Evolutionary conservation across 2,888 invertebrate species (phyloP).

Genomic region (Oligia fasciuncula): DNA sequence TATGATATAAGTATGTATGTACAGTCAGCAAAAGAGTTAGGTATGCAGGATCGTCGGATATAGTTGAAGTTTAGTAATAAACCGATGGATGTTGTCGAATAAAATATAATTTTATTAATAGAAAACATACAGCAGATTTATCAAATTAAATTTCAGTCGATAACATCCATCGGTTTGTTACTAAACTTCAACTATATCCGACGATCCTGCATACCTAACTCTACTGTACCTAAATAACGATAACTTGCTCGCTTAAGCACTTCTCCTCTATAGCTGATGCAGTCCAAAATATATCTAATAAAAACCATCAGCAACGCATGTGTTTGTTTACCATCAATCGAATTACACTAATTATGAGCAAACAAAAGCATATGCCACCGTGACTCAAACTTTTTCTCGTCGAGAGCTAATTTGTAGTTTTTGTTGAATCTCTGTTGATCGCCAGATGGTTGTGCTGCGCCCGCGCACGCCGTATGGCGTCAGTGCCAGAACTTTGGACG

Average conservation of each 20-base stretch:
- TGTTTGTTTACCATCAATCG: conserved; percentile 64
- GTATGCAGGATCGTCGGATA: too few species aligned
- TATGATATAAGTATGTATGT: neutral
- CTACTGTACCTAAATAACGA: too few species aligned
- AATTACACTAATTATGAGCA: conserved; percentile 79
- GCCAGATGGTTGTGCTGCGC: conserved; percentile 78
- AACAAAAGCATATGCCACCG: conserved; percentile 85
- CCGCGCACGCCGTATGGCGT: conserved; percentile 82
- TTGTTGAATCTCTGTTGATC: conserved; percentile 74
- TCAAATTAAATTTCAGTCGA: too few species aligned
- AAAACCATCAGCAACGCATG: conserved; percentile 28
- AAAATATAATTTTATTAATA: too few species aligned
- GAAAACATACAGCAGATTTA: too few species aligned
- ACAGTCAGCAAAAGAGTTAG: too few species aligned
- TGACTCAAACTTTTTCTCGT: conserved; percentile 73
- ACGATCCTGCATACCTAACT: too few species aligned
- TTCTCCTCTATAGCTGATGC: neutral
- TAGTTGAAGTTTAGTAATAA: too few species aligned
- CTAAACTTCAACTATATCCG: too few species aligned
- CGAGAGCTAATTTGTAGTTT: conserved; percentile 77
- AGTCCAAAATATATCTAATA: conserved; percentile 22
- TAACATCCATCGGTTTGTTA: too few species aligned
- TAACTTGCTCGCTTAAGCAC: neutral
- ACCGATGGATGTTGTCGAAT: too few species aligned
- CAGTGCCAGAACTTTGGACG: conserved; percentile 42